Percentiles rank a stretch among this genome's conserved stretches.
phyloP scores from a whole-genome alignment of 2,797 vertebrate species.

The Helostoma temminkii region DNA sequence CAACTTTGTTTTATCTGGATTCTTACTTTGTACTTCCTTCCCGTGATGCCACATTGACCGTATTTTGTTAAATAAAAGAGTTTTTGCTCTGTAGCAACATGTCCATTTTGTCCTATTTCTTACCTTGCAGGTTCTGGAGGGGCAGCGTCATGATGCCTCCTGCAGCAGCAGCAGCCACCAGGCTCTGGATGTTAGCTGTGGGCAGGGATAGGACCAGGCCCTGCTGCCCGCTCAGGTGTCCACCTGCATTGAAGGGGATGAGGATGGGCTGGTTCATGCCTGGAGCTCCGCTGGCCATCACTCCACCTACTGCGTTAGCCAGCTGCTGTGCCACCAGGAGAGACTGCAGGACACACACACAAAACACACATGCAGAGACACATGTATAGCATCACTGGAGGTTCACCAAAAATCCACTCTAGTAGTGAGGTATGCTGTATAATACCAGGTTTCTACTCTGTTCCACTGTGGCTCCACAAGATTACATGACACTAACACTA shows the following conservation, averaged over 20 bases:
- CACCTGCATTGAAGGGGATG: constrained; percentile 97
- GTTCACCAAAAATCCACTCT: neutral
- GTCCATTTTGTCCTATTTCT: constrained; percentile 43
- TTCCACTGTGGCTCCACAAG: neutral
- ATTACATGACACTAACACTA: neutral
- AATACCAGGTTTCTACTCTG: too few relatives aligned
- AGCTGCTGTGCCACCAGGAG: constrained; percentile 96
- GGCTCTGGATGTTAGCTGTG: constrained; percentile 96
- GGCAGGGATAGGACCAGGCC: constrained; percentile 98
- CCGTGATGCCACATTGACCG: too few relatives aligned
- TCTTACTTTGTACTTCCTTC: too few relatives aligned
- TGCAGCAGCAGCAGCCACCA: constrained; percentile 98
- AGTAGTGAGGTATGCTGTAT: too few relatives aligned
- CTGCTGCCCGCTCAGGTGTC: constrained; percentile 96
- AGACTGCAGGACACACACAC: constrained; percentile 83
- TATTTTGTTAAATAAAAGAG: neutral
- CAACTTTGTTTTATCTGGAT: too few relatives aligned
- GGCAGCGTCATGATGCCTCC: constrained; percentile 99
- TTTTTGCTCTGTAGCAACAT: neutral
- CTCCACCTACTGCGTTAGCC: constrained; percentile 94
- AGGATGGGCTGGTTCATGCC: constrained; percentile 98
- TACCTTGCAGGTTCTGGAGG: constrained; percentile 99
- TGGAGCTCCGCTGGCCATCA: constrained; percentile 93
- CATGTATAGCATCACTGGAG: neutral
- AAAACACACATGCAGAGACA: constrained; percentile 23